These are phyloP conservation scores for Lagodon rhomboides DNA, from an alignment of 2,797 vertebrate species.

Conservation along the genomic window DNA sequence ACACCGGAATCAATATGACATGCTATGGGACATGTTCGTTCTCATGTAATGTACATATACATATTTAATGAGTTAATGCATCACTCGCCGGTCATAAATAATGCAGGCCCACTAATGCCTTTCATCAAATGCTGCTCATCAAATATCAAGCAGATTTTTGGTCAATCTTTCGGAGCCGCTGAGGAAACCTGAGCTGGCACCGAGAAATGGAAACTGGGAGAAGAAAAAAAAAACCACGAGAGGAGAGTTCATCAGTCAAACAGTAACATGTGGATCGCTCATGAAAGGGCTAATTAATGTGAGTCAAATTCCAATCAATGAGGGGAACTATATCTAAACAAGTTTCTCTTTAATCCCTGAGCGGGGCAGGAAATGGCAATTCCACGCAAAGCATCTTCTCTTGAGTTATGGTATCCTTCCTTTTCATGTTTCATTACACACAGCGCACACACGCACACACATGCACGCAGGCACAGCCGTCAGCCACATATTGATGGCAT, in stretches of 20 bases:
- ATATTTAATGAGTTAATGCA: conserved; percentile 86
- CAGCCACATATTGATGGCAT: conserved; percentile 82
- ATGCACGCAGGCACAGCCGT: conserved; percentile 42
- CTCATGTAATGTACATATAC: conserved; percentile 83
- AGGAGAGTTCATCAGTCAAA: conserved; percentile 72
- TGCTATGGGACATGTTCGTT: conserved; percentile 79
- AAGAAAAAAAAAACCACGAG: conserved; percentile 62
- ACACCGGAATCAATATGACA: conserved; percentile 83
- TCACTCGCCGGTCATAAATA: conserved; percentile 80
- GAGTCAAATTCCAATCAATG: conserved; percentile 73
- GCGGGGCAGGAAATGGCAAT: conserved; percentile 67
- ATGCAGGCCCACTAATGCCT: conserved; percentile 80
- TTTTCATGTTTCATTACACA: conserved; percentile 66
- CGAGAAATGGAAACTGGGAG: conserved; percentile 44
- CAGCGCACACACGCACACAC: conserved; percentile 33
- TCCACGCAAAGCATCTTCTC: conserved; percentile 63
- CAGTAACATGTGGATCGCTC: conserved; percentile 70
- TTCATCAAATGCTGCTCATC: conserved; percentile 81
- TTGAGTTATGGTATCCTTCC: conserved; percentile 59
- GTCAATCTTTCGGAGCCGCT: conserved; percentile 55
- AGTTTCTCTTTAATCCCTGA: conserved; percentile 60
- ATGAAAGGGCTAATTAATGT: conserved; percentile 77
- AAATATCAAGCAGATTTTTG: conserved; percentile 82
- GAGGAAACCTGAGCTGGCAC: conserved; percentile 66
- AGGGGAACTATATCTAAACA: conserved; percentile 70